phyloP scores from a whole-genome alignment of 2,888 invertebrate species.

The Lasius platythorax region DNA sequence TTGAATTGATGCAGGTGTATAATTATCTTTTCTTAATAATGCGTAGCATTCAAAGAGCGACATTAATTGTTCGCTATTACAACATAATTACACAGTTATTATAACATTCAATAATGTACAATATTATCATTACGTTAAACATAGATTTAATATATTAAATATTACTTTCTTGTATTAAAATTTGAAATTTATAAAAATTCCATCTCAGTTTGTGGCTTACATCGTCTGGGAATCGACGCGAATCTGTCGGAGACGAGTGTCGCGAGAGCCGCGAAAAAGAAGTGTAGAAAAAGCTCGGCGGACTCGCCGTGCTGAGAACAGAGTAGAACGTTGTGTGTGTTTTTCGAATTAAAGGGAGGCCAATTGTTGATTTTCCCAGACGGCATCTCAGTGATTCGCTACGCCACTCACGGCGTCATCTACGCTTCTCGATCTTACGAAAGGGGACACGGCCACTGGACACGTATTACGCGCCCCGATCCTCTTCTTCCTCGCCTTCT shows the following conservation, averaged over 20 bases:
- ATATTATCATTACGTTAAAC: not conserved
- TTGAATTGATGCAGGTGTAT: not conserved
- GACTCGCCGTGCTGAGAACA: conserved; percentile 20
- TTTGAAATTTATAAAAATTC: not conserved
- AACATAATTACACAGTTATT: not conserved
- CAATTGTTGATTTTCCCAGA: conserved; percentile 76
- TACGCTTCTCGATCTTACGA: conserved; percentile 57
- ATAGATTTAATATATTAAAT: not conserved
- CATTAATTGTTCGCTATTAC: not conserved
- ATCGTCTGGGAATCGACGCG: conserved; percentile 10
- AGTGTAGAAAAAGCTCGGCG: conserved; percentile 37
- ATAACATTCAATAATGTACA: not conserved
- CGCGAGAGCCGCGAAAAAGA: conserved; percentile 11
- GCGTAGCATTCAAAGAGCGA: not conserved
- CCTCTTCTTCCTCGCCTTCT: conserved; percentile 54
- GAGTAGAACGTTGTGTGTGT: conserved; percentile 68
- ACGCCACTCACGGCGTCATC: conserved; percentile 71
- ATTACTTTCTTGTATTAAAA: not conserved
- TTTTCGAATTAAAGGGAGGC: conserved; percentile 76
- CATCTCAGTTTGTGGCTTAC: not conserved
- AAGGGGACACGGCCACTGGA: conserved; percentile 51
- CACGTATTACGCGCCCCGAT: conserved; percentile 58
- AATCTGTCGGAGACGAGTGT: conserved; percentile 14
- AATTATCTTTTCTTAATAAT: conserved; percentile 6
- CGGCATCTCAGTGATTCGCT: conserved; percentile 74